Evolutionary conservation across 2,888 invertebrate genomes (phyloP).

Genomic region (Prenolepis imparis): DNA sequence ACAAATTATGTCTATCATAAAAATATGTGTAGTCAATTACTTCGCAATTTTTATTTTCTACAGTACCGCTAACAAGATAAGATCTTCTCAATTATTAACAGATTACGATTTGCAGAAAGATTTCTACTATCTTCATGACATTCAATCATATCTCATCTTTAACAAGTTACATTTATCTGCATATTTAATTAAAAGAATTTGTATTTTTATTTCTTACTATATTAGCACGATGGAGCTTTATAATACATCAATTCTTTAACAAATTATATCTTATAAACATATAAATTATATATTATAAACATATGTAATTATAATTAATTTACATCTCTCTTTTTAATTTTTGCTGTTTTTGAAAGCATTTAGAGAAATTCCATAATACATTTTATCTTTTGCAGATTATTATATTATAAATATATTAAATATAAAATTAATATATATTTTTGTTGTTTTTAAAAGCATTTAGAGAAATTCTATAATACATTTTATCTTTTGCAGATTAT

Average conservation of each 20-base stretch:
- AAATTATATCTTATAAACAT: background rate
- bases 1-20: background rate
- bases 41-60: background rate
- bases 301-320: background rate
- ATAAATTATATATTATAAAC: too few species aligned
- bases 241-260: background rate
- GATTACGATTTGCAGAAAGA: background rate
- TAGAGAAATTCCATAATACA: background rate
- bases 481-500: too few species aligned
- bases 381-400: background rate
- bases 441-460: too few species aligned
- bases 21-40: background rate
- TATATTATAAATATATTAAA: constrained; percentile 4
- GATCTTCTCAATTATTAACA: background rate
- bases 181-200: background rate
- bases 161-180: background rate
- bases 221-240: background rate
- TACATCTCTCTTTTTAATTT: background rate
- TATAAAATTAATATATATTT: too few species aligned
- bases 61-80: background rate
- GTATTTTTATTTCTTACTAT: background rate
- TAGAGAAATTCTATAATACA: too few species aligned
- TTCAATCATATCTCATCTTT: background rate
- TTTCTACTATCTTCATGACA: background rate
- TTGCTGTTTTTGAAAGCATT: background rate